Evolutionary conservation across 2,797 vertebrate genomes (phyloP).

Genomic region (Acipenser oxyrinchus): DNA sequence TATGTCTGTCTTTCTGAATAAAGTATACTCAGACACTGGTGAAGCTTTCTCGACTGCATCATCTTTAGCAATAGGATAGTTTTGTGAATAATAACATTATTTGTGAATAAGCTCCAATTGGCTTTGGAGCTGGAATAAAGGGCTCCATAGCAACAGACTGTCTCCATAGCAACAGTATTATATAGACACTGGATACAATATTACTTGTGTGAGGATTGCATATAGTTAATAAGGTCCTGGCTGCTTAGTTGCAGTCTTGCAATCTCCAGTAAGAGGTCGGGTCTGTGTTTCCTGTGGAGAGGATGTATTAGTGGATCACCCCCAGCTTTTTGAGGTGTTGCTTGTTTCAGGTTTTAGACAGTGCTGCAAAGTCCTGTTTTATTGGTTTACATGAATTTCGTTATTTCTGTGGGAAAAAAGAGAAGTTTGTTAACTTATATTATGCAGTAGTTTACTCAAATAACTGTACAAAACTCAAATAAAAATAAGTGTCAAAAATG

Average conservation of each 20-base stretch:
- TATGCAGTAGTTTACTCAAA: constrained; percentile 42
- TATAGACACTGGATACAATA: background rate
- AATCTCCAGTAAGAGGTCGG: constrained; percentile 10
- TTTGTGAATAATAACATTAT: too few species aligned
- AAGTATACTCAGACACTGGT: too few species aligned
- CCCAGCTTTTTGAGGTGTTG: constrained; percentile 3
- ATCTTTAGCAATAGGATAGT: too few species aligned
- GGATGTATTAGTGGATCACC: constrained; percentile 10
- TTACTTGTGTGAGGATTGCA: constrained; percentile 6
- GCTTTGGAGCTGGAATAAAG: too few species aligned
- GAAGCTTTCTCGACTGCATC: too few species aligned
- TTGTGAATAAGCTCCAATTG: too few species aligned
- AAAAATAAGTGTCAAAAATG: constrained; percentile 41
- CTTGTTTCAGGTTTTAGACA: constrained; percentile 16
- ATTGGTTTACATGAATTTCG: constrained; percentile 28
- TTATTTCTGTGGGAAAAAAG: constrained; percentile 26
- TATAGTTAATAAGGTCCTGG: constrained; percentile 13
- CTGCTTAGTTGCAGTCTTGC: too few species aligned
- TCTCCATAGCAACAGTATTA: too few species aligned
- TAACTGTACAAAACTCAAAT: constrained; percentile 23
- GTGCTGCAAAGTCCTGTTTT: constrained; percentile 25
- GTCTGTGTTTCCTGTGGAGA: constrained; percentile 13
- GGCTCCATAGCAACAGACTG: too few species aligned
- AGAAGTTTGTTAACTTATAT: constrained; percentile 27
- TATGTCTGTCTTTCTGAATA: too few species aligned